phyloP scores from a whole-genome alignment of 2,113 vertebrate genomes.

The Perccottus glenii region DNA sequence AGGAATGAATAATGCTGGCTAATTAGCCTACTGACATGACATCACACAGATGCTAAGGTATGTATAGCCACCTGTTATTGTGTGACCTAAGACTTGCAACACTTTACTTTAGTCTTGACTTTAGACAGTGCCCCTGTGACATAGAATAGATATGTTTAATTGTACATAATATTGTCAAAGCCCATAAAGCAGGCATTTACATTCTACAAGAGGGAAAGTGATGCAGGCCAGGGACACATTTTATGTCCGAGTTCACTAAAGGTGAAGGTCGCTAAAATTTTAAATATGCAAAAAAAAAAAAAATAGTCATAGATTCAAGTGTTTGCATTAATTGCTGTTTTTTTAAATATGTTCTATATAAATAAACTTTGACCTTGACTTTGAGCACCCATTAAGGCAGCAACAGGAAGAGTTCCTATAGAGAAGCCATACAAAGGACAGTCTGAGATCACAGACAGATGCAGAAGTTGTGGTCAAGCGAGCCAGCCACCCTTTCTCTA shows the following conservation, averaged over 20 bases:
- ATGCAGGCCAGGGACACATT: no score
- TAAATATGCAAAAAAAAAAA: no score
- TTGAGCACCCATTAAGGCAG: not conserved
- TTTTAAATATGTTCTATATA: no score
- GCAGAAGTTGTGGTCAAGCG: conserved; percentile 14
- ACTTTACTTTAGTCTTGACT: not conserved
- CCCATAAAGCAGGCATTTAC: no score
- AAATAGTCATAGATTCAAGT: no score
- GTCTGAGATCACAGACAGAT: conserved; percentile 25
- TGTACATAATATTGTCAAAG: not conserved
- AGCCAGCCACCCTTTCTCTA: conserved; percentile 1
- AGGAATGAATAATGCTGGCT: conserved; percentile 34
- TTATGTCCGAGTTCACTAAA: no score
- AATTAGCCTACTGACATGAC: conserved; percentile 33
- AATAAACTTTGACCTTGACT: no score
- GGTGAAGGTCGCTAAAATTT: no score
- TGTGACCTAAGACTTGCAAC: not conserved
- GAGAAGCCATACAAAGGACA: not conserved
- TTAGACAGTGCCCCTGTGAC: not conserved
- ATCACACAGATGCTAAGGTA: not conserved
- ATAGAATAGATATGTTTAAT: not conserved
- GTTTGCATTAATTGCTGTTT: no score
- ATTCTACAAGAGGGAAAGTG: no score
- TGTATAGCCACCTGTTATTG: not conserved
- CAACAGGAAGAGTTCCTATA: not conserved